These are phyloP conservation scores for Gobionotothen gibberifrons DNA, from an alignment of 2,797 vertebrate genomes.

Conservation along the genomic window DNA sequence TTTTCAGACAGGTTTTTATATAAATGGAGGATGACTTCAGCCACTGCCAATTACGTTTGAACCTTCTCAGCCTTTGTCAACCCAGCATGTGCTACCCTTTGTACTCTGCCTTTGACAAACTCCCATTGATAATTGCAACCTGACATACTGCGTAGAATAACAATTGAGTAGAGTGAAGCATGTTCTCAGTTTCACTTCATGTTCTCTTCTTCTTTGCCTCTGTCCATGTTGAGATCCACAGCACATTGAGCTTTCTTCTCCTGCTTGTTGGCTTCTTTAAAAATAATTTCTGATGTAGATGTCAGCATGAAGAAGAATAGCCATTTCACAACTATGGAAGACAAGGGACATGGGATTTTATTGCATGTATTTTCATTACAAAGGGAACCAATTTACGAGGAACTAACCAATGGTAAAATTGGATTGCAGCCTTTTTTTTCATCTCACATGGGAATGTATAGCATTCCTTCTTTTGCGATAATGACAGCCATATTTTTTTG, in stretches of 20 bases:
- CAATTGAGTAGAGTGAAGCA: conserved; percentile 58
- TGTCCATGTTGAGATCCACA: conserved; percentile 36
- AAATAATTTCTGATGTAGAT: conserved; percentile 31
- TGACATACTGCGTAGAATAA: conserved; percentile 69
- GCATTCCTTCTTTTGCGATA: not conserved
- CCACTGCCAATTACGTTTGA: conserved; percentile 60
- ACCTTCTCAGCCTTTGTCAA: conserved; percentile 58
- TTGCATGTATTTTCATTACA: not conserved
- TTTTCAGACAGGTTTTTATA: no score
- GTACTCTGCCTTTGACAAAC: conserved; percentile 53
- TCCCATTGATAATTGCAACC: conserved; percentile 64
- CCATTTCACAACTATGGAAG: conserved; percentile 3
- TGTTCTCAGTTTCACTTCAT: conserved; percentile 53
- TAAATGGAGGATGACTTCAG: conserved; percentile 42
- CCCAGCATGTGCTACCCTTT: conserved; percentile 42
- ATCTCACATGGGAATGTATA: not conserved
- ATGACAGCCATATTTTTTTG: not conserved
- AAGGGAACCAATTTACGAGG: not conserved
- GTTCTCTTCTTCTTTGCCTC: conserved; percentile 50
- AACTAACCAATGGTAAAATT: not conserved
- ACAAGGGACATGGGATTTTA: not conserved
- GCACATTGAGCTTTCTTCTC: conserved; percentile 35
- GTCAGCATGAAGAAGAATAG: conserved; percentile 24
- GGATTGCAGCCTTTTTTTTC: not conserved
- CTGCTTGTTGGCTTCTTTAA: conserved; percentile 31